phyloP scores from a whole-genome alignment of 2,888 invertebrate genomes.

The Phymatocera aterrima region DNA sequence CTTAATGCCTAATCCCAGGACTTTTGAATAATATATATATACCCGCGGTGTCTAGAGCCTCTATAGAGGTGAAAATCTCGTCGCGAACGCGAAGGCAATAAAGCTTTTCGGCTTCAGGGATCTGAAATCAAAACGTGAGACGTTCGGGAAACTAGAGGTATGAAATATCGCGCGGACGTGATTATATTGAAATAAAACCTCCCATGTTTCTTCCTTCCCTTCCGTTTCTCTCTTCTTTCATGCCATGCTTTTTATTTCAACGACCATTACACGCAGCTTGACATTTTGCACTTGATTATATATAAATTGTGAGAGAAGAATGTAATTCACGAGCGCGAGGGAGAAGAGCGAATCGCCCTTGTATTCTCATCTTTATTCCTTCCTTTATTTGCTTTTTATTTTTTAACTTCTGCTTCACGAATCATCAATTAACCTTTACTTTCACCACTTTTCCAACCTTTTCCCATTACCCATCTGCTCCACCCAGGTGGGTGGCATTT shows the following conservation, averaged over 20 bases:
- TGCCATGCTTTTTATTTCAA: no score
- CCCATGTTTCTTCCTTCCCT: background rate
- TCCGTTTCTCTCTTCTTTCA: no score
- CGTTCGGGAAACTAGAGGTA: background rate
- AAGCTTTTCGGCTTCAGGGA: constrained; percentile 15
- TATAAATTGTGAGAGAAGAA: no score
- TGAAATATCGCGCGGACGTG: constrained; percentile 2
- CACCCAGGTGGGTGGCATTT: background rate
- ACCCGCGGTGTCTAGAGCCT: no score
- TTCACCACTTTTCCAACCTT: background rate
- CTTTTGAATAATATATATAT: constrained; percentile 22
- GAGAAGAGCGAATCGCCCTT: no score
- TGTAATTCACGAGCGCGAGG: no score
- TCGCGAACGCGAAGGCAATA: background rate
- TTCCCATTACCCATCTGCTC: background rate
- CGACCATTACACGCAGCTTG: background rate
- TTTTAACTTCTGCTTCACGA: no score
- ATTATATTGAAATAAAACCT: background rate
- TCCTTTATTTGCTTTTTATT: background rate
- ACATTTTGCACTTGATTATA: background rate
- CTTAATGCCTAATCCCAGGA: constrained; percentile 35
- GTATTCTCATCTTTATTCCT: no score
- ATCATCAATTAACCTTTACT: constrained; percentile 12
- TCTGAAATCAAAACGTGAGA: constrained; percentile 7
- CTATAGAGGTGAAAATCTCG: background rate